Evolutionary conservation across 2,113 vertebrate species (phyloP), one percentile per base, ranked within the genome.

Genomic region (Sceloporus undulatus): DNA sequence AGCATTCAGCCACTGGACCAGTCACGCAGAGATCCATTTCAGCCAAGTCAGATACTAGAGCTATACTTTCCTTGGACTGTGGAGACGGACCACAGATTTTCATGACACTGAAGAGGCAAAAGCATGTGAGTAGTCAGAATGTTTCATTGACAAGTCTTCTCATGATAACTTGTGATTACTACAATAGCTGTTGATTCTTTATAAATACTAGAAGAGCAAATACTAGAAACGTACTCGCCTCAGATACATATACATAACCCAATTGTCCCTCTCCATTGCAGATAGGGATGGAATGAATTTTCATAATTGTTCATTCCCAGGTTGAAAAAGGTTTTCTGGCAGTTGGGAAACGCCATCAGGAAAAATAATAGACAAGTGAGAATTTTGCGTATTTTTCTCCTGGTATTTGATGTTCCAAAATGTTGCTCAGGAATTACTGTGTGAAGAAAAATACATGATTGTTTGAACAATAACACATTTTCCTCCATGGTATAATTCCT

Each of bases 101-200:
- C 68, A 10, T 81, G 18, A 81, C 48, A 48, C 10, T 52, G 9
- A 83, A 54, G 13, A 78, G 42, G 29, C 68, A 59, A 84, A 29
- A 54, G 4, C 56, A 70, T 74, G 21, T 1, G 23, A 11, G 54
- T 52, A 56, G 19, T 84, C 82, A 84, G 74, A 84, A 74, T 40
- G 66, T 84, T 40, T 68, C 29, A 84, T 48, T 84, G 52, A 52
- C 70, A 84, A 59, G 52, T 84, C 34, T 52, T 48, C 62, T 84
- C 71, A 74, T 59, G 52, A 74, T 38, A 75, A 52, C 48, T 84
- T 74, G 29, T 73, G 56, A 84, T 84, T 59, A 84, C 62, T 74
- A 19, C 74, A 74, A 84, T 9, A 34, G 23, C 54, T 84, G 68
- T 54, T 54, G 83, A 56, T 84, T 70, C 48, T 84, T 52, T 27